A percentile compares a stretch with the other conserved stretches of the same genome.
Evolutionary conservation across 2,888 invertebrate species (phyloP).

Genomic region (Drosophila kuntzei): DNA sequence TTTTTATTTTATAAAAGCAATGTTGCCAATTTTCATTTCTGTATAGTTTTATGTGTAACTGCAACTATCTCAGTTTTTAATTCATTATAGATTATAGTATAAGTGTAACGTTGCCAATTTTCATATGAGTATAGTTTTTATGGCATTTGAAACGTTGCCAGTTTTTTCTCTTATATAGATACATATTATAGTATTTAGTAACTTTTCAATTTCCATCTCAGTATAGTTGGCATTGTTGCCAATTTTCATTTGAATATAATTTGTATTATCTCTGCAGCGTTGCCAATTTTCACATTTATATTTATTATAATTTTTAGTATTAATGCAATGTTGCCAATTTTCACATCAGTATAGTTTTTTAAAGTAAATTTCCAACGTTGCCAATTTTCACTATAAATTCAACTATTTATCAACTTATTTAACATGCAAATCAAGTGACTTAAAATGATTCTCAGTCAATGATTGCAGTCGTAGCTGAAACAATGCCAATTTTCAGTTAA

Average conservation of each 20-base stretch:
- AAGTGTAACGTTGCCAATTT: not conserved
- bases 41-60: not conserved
- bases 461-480: not conserved
- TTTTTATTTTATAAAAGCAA: not conserved
- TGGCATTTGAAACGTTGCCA: not conserved
- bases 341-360: not conserved
- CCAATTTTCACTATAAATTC: not conserved
- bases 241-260: not conserved
- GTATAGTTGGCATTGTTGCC: not conserved
- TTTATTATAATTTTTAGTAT: not conserved
- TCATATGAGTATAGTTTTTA: not conserved
- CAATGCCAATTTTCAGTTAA: slow-evolving; percentile 16
- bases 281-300: not conserved
- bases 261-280: not conserved
- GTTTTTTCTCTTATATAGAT: not conserved
- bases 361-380: not conserved
- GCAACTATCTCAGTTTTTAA: not conserved
- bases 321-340: not conserved
- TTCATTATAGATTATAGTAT: too few species aligned
- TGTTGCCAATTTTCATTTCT: not conserved
- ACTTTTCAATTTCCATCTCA: too few species aligned
- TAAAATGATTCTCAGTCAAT: not conserved
- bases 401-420: not conserved
- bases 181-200: too few species aligned
- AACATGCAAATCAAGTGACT: not conserved